Evolutionary conservation across 1,140 invertebrate species (phyloP).

Genomic region (Drosophila sucinea): DNA sequence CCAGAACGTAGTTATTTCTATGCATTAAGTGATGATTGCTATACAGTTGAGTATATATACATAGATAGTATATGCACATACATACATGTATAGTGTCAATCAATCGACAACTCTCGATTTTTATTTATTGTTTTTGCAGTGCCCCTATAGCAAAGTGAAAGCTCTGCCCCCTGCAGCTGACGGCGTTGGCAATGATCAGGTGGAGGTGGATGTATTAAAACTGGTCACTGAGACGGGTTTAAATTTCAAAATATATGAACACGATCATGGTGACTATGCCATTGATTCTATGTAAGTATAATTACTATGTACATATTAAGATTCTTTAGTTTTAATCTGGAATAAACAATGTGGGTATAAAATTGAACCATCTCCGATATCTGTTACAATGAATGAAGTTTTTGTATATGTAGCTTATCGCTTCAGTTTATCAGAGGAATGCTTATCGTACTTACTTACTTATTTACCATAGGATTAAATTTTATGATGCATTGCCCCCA

Average conservation of each 20-base stretch:
- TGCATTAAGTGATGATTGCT: conserved; percentile 71
- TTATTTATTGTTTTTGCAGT: conserved; percentile 66
- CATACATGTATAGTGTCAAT: conserved; percentile 19
- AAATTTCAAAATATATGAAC: conserved; percentile 80
- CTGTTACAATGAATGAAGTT: no score
- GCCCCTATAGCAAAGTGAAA: conserved; percentile 83
- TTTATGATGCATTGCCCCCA: no score
- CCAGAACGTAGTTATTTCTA: conserved; percentile 56
- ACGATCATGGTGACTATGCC: conserved; percentile 82
- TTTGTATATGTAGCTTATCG: no score
- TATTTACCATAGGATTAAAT: no score
- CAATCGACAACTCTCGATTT: conserved; percentile 40
- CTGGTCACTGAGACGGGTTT: conserved; percentile 77
- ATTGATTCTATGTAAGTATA: conserved; percentile 85
- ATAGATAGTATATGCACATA: background rate
- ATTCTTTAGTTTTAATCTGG: no score
- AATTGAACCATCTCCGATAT: no score
- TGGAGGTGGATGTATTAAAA: conserved; percentile 64
- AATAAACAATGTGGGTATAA: no score
- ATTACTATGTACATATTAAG: no score
- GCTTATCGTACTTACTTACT: no score
- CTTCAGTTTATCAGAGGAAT: no score
- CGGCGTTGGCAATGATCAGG: conserved; percentile 13
- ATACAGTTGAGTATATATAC: conserved; percentile 52
- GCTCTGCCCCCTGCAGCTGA: conserved; percentile 60